Conservation (phyloP, 1,140 invertebrate genomes). For the Heterodera schachtii region DNA sequence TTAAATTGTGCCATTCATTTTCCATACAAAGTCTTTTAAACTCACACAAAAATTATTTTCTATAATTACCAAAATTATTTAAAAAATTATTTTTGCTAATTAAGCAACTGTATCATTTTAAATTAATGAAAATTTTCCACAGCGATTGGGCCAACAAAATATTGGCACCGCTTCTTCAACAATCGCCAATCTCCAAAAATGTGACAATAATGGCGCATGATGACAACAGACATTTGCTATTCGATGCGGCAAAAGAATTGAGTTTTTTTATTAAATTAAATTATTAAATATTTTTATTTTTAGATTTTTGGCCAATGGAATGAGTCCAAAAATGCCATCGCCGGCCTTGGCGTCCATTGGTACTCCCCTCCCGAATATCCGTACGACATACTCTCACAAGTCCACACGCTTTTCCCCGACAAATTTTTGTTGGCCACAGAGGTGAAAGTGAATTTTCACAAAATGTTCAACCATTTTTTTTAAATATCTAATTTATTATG, state of each 20-base stretch:
- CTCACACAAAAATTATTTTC: too few relatives aligned
- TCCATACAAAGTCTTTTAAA: too few relatives aligned
- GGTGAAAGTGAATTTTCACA: background rate
- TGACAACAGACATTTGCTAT: conserved; percentile 68
- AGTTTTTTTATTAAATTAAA: background rate
- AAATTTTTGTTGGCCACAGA: conserved; percentile 48
- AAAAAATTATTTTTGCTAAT: conserved; percentile 69
- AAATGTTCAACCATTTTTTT: background rate
- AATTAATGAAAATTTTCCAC: background rate
- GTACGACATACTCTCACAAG: conserved; percentile 32
- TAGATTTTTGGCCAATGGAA: conserved; percentile 16
- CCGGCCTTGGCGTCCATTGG: conserved; percentile 70
- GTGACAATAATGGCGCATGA: conserved; percentile 62
- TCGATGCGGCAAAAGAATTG: conserved; percentile 71
- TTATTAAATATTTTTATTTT: conserved; percentile 21
- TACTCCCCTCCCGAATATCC: conserved; percentile 62
- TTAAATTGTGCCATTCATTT: too few relatives aligned
- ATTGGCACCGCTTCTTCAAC: conserved; percentile 44
- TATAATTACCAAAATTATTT: conserved; percentile 72
- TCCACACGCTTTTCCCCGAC: conserved; percentile 33
- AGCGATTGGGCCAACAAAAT: conserved; percentile 55
- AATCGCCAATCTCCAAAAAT: conserved; percentile 30
- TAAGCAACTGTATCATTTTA: conserved; percentile 67
- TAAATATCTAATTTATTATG: background rate
- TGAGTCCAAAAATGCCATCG: conserved; percentile 20